Conservation (phyloP, 2,888 invertebrate genomes). For the Thecophora atra region DNA sequence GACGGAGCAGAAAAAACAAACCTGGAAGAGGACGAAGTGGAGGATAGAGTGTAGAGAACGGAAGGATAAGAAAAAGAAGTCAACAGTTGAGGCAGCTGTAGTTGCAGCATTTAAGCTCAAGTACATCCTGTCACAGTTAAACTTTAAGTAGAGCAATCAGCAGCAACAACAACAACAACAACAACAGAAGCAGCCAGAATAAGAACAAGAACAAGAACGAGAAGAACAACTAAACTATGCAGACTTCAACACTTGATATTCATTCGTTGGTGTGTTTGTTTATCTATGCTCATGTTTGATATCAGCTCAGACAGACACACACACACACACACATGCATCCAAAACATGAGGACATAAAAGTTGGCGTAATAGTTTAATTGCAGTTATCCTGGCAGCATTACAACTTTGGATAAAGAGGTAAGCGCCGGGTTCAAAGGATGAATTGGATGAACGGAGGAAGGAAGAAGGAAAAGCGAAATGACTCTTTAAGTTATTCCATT, state of each 20-base stretch:
- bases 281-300: background rate
- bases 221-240: too few species aligned
- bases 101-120: conserved; percentile 29
- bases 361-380: conserved; percentile 22
- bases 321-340: background rate
- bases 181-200: background rate
- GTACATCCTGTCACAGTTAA: conserved; percentile 32
- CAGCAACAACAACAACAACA: background rate
- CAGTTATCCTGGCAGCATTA: conserved; percentile 10
- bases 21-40: background rate
- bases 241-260: background rate
- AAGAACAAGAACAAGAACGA: background rate
- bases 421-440: background rate
- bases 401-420: background rate
- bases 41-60: background rate
- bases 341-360: background rate
- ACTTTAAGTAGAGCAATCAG: conserved; percentile 31
- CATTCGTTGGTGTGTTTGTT: background rate
- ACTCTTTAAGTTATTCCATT: too few species aligned
- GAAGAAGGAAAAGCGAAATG: background rate
- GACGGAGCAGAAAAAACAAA: background rate
- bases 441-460: background rate
- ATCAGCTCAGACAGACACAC: background rate
- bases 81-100: background rate
- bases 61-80: background rate